Base-by-base conservation (phyloP, 1,140 invertebrate species). In the Drosophila ercepeae region DNA sequence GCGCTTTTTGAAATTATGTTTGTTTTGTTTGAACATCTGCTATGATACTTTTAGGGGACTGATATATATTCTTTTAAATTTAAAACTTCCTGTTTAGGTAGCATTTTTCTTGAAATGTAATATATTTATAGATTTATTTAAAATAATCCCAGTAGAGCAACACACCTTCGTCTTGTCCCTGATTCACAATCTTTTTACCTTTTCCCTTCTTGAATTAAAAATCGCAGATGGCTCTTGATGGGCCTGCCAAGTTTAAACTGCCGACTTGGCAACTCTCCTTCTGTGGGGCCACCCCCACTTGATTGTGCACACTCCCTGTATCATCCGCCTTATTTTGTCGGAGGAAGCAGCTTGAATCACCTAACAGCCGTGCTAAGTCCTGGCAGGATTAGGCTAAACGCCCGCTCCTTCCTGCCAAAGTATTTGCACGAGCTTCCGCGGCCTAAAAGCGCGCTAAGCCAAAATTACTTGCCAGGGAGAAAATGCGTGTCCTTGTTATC, bases 301-400 rank as follows among this genome's bases (percentile, higher is more conserved):
- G 23, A 11, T 5, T 16, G 7, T n/a, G 21, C 6, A 32, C 19
- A 8, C 36, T 14, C 19, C 14, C 32, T 29, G 8, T 55, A 41
- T 42, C 18, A 32, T 19, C 59, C 36, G 32, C 36, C 58, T 64
- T 45, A n/a, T 44, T 45, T 59, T 44, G 18, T 32, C 13, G 1
- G 39, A 58, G 39, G 39, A 13, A 54, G 51, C 36, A 42, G 34
- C 51, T 58, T 77, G 54, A 82, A 65, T 77, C 69, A 65, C 74
- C 59, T 70, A 78, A 72, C 72, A 70, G 55, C 60, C 69, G 73
- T 58, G 81, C 58, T 86, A 86, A 86, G 81, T 81, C 76, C 81
- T 79, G 51, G 25, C 32, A 14, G 39, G 55, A 63, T 63, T 75
- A 75, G 14, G 42, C 39, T 39, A 72, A 65, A 71, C 72, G 72